Base-by-base conservation (phyloP, 1,140 invertebrate species). In the Dendrolimus kikuchii region DNA sequence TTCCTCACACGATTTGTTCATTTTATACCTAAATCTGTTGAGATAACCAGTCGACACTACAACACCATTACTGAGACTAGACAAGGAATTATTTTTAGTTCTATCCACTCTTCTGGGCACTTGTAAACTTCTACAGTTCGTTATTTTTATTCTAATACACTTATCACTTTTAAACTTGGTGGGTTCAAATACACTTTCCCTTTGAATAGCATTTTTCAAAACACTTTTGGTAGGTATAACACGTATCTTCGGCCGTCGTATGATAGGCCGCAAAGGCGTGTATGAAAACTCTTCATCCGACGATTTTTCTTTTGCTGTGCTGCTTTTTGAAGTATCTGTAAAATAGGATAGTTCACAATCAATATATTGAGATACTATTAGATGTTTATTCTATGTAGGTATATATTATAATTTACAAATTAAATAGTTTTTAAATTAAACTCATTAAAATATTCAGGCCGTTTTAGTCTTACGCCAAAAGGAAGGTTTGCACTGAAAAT, bases 1-100 rank as follows among this genome's bases (percentile, higher is more conserved):
- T 23, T 63, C 47, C 23, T 66, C 59, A 51, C 50, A 63, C 57
- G 46, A 50, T 9, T 62, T 68, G 23, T 64, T 81, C 50, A 77
- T 49, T 71, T 62, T 82, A 68, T 76, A 82, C 62, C 58, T 80
- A 75, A 85, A 85, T 46, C 79, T 75, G 67, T 77, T 66, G 38
- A 85, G 60, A 6, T 74, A 57, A 41, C 81, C 79, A 46, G 69
- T 74, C 0, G 73, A 72, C 0, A 75, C 65, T 0, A 74, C 55
- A 5, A 68, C 68, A 46, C 66, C 60, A 6, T 23, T 36, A 44
- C 38, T 37, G 44, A n/a, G 23, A 23, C 23, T 23, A 23, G 23
- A 23, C 1, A 23, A 23, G 23, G 23, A 23, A 3, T 23, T 23
- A 23, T 23, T 23, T 23, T 23, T 23, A 23, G 23, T 23, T 23